These are phyloP conservation scores for Melanogrammus aeglefinus DNA, from an alignment of 2,797 vertebrate species.

Conservation along the genomic window DNA sequence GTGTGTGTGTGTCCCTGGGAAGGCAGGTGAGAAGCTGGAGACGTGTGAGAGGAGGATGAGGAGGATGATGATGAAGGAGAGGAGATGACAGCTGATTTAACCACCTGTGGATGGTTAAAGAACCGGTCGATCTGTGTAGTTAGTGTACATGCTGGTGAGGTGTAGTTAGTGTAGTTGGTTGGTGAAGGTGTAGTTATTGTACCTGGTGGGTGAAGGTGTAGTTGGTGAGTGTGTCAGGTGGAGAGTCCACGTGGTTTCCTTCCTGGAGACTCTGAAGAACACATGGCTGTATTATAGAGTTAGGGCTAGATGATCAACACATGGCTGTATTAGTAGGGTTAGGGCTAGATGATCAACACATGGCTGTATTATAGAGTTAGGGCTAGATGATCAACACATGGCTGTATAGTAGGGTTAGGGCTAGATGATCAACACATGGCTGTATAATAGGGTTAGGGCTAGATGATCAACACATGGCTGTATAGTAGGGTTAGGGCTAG, in stretches of 20 bases:
- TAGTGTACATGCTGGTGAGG: too few relatives aligned
- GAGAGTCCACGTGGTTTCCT: not conserved
- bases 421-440: too few relatives aligned
- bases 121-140: too few relatives aligned
- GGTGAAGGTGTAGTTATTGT: not conserved
- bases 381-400: too few relatives aligned
- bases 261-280: not conserved
- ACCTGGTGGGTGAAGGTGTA: not conserved
- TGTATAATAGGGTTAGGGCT: too few relatives aligned
- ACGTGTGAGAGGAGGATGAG: not conserved
- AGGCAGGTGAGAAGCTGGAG: not conserved
- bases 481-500: too few relatives aligned
- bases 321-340: too few relatives aligned
- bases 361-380: too few relatives aligned
- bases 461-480: too few relatives aligned
- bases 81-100: not conserved
- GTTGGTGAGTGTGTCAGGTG: not conserved
- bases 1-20: conserved; percentile 2
- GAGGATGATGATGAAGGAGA: not conserved
- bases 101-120: not conserved
- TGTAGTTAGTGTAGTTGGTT: not conserved
- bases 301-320: too few relatives aligned
- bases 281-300: not conserved
- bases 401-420: too few relatives aligned
- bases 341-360: too few relatives aligned